Conservation (phyloP, 64 coral and sea anemone species). For the Platygyra sinensis region DNA sequence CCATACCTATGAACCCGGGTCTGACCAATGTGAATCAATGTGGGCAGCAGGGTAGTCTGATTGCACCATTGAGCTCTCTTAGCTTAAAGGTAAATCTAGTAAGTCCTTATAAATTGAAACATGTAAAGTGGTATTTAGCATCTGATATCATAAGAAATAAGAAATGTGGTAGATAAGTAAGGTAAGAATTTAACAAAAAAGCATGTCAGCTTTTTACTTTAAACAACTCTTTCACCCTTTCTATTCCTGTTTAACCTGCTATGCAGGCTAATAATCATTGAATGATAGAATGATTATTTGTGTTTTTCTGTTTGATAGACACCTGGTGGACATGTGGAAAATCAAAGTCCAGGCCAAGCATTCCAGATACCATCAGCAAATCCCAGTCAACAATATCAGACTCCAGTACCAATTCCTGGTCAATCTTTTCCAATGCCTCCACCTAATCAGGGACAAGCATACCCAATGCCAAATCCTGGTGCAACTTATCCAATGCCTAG, state of each 20-base stretch:
- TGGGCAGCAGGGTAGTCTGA: not conserved
- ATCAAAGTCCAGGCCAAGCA: not conserved
- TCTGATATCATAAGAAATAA: too few species aligned
- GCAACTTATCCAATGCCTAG: not conserved
- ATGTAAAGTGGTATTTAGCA: not conserved
- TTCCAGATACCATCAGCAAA: conserved; percentile 9
- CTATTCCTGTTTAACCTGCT: too few species aligned
- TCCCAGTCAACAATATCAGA: not conserved
- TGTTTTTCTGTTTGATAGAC: not conserved
- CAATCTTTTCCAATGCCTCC: conserved; percentile 2
- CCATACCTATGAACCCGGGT: not conserved
- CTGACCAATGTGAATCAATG: too few species aligned
- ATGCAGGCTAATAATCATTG: not conserved
- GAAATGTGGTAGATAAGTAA: too few species aligned
- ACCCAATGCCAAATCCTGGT: not conserved
- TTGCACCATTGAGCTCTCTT: not conserved
- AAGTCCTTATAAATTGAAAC: not conserved
- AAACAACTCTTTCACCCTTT: too few species aligned
- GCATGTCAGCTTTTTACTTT: too few species aligned
- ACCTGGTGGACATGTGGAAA: not conserved
- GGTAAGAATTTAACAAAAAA: too few species aligned
- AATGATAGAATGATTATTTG: not conserved
- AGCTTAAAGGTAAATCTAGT: not conserved
- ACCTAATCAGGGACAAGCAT: not conserved
- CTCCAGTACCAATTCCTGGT: not conserved